Conservation (phyloP, 2,888 invertebrate species). For the Yponomeuta sedellus region DNA sequence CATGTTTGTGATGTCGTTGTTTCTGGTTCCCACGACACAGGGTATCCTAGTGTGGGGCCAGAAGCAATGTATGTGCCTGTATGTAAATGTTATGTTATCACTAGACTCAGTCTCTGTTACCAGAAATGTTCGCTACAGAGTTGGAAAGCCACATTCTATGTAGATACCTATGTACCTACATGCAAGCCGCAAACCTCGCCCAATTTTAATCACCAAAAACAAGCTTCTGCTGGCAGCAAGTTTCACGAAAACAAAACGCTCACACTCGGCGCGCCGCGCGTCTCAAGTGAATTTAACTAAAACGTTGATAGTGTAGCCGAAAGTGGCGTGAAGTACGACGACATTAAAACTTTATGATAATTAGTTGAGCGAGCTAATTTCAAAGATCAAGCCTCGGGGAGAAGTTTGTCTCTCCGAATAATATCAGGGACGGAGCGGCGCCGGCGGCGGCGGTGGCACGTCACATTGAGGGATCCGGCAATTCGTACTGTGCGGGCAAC, state of each 20-base stretch:
- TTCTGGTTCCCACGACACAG: too few species aligned
- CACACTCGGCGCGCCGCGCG: background rate
- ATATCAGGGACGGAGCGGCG: constrained; percentile 23
- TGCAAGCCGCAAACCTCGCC: background rate
- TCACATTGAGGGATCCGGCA: constrained; percentile 23
- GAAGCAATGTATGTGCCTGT: too few species aligned
- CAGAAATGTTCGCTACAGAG: background rate
- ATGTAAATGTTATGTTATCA: too few species aligned
- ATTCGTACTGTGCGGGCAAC: constrained; percentile 3
- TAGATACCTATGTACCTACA: background rate
- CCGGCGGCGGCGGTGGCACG: constrained; percentile 19
- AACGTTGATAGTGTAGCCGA: constrained; percentile 52
- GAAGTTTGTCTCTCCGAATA: constrained; percentile 38
- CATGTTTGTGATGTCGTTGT: too few species aligned
- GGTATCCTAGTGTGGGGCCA: too few species aligned
- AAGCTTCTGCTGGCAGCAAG: background rate
- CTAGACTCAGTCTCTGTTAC: background rate
- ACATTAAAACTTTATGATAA: constrained; percentile 59
- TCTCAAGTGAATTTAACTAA: constrained; percentile 20
- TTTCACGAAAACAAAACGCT: constrained; percentile 16
- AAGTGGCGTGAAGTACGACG: constrained; percentile 48
- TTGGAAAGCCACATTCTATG: background rate
- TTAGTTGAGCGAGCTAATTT: constrained; percentile 54
- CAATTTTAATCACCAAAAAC: constrained; percentile 4
- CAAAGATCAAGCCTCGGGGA: constrained; percentile 48